Conservation (phyloP, 2,888 invertebrate genomes). For the Eristalinus aeneus region DNA sequence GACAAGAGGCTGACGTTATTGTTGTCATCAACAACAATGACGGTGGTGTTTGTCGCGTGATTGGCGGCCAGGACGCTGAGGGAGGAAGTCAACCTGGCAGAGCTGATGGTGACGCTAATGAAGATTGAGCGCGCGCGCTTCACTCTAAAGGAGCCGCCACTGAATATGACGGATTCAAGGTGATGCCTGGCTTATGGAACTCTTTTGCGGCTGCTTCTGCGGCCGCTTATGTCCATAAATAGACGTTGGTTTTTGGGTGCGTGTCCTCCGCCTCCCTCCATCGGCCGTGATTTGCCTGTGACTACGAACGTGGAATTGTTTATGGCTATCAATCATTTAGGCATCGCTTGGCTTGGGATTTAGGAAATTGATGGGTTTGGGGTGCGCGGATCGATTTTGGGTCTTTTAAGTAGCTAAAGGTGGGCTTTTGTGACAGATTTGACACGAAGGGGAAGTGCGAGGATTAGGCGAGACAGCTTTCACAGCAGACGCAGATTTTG, state of each 20-base stretch:
- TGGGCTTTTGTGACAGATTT: not conserved
- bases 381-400: not conserved
- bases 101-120: conserved; percentile 58
- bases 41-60: not conserved
- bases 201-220: not conserved
- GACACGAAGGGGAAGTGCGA: not conserved
- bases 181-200: conserved; percentile 16
- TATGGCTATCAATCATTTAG: conserved; percentile 35
- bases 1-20: conserved; percentile 48
- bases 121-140: conserved; percentile 48
- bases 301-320: conserved; percentile 1
- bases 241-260: not conserved
- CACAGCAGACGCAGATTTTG: too few species aligned
- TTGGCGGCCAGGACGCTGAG: not conserved
- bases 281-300: not conserved
- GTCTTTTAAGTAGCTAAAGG: not conserved
- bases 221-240: not conserved
- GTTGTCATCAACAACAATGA: conserved; percentile 15
- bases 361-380: not conserved
- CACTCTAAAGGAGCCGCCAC: conserved; percentile 1
- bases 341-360: not conserved
- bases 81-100: conserved; percentile 34
- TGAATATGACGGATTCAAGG: conserved; percentile 53
- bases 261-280: not conserved
- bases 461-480: not conserved